A percentile compares a stretch with the other conserved stretches of the same genome.
Conservation (phyloP, 2,797 vertebrate species). For the Rhinophrynus dorsalis region DNA sequence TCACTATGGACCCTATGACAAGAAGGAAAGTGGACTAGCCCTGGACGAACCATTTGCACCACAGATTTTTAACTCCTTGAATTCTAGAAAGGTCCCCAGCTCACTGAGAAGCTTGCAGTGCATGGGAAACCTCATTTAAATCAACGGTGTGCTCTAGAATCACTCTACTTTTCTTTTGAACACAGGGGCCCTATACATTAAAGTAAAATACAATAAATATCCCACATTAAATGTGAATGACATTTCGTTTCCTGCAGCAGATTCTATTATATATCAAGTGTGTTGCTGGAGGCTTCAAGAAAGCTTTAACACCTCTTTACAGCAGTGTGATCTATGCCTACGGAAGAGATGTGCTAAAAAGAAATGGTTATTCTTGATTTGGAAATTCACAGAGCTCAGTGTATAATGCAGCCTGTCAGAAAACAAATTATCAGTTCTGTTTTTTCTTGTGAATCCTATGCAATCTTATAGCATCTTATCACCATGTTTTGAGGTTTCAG, state of each 20-base stretch:
- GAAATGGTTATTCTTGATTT: background rate
- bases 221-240: background rate
- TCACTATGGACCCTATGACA: no score
- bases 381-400: constrained; percentile 14
- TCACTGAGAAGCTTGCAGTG: no score
- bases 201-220: background rate
- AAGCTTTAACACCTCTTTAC: constrained; percentile 24
- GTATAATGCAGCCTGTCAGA: constrained; percentile 18
- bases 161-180: no score
- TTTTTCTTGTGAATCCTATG: constrained; percentile 6
- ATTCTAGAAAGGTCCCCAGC: no score
- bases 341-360: constrained; percentile 24
- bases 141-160: no score
- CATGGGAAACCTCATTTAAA: no score
- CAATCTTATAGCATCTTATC: background rate
- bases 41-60: no score
- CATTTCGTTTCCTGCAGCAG: background rate
- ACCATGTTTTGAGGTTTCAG: constrained; percentile 3
- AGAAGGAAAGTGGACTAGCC: no score
- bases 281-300: background rate
- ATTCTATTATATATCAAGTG: background rate
- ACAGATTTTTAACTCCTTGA: no score
- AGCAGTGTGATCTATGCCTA: constrained; percentile 1
- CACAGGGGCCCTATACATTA: no score
- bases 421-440: constrained; percentile 38